Evolutionary conservation across 2,888 invertebrate species (phyloP).

Genomic region (Mythimna pallens): DNA sequence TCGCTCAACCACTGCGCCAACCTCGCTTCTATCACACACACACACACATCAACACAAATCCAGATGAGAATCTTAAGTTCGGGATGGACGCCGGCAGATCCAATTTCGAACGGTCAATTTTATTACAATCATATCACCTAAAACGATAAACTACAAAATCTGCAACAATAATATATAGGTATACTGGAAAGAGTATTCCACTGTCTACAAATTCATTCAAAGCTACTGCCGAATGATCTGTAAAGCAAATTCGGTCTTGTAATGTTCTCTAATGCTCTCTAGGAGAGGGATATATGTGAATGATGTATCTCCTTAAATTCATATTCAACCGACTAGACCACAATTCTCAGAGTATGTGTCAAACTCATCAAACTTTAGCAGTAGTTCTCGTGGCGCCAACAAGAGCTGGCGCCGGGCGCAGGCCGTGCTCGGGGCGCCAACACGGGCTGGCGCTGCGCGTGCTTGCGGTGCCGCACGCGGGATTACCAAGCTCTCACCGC

Average conservation of each 20-base stretch:
- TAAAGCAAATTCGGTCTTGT: no score
- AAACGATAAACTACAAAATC: neutral
- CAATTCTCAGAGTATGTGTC: neutral
- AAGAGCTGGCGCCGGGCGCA: neutral
- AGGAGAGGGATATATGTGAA: neutral
- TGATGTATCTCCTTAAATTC: neutral
- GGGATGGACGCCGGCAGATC: neutral
- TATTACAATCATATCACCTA: neutral
- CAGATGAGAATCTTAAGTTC: neutral
- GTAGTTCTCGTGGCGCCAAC: conserved; percentile 3
- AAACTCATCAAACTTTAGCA: conserved; percentile 48
- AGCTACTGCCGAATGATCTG: neutral
- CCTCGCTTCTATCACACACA: no score
- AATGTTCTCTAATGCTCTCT: no score
- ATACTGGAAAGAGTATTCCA: neutral
- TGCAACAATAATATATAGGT: no score
- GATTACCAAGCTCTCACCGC: conserved; percentile 56
- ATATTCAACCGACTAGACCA: neutral
- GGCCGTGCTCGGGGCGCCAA: neutral
- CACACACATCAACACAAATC: no score
- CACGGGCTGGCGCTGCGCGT: conserved; percentile 34
- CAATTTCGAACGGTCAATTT: neutral
- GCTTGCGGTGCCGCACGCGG: conserved; percentile 28
- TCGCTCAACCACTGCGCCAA: no score
- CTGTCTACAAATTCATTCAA: neutral